Evolutionary conservation across 2,888 invertebrate species (phyloP).

Genomic region (Sarcophaga subvicina): DNA sequence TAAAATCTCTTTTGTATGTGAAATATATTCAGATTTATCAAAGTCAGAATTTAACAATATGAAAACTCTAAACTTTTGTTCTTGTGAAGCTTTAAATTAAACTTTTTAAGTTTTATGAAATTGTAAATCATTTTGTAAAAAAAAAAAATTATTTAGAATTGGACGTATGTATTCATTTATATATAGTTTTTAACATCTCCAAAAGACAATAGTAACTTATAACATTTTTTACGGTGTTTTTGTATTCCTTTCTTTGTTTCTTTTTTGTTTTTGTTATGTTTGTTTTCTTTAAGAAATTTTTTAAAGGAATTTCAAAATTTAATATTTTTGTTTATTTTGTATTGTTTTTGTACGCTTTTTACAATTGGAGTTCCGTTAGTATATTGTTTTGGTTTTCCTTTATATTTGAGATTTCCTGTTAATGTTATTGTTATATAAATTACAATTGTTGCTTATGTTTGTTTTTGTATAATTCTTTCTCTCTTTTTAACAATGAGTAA

Average conservation of each 20-base stretch:
- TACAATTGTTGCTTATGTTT: not conserved
- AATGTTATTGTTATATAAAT: not conserved
- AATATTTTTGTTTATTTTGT: slow-evolving; percentile 18
- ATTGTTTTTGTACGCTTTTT: slow-evolving; percentile 56
- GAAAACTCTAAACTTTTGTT: not conserved
- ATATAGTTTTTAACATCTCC: not conserved
- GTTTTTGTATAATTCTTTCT: slow-evolving; percentile 36
- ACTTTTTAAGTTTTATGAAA: not conserved
- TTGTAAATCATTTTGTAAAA: not conserved
- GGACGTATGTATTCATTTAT: not conserved
- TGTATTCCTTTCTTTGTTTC: not conserved
- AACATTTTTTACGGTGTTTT: too few species aligned
- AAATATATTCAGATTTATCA: not conserved
- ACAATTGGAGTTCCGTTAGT: slow-evolving; percentile 30
- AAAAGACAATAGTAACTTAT: not conserved
- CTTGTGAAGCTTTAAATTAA: not conserved
- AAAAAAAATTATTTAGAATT: not conserved
- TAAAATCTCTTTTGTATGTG: not conserved
- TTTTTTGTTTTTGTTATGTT: not conserved
- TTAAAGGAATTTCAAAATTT: slow-evolving; percentile 1
- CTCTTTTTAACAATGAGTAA: not conserved
- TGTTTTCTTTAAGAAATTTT: not conserved
- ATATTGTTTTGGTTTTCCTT: not conserved
- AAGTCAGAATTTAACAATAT: not conserved
- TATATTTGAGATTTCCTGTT: slow-evolving; percentile 9